These are phyloP conservation scores for Chloebia gouldiae DNA, from an alignment of 2,113 vertebrate species.

Conservation along the genomic window DNA sequence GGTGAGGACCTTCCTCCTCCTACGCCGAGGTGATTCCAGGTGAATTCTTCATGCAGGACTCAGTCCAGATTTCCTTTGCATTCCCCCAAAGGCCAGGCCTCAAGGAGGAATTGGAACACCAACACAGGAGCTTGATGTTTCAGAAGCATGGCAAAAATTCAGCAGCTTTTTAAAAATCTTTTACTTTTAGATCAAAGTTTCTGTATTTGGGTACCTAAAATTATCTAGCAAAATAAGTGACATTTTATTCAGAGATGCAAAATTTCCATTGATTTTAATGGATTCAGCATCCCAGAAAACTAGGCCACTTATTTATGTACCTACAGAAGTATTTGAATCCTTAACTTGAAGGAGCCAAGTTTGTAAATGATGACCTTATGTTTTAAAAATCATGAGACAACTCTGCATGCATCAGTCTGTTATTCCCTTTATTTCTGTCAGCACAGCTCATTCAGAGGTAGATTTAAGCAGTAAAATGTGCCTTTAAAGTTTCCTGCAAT, in stretches of 20 bases:
- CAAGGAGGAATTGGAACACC: neutral
- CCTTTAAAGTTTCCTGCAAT: conserved; percentile 10
- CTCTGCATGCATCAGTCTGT: neutral
- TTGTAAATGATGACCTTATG: conserved; percentile 47
- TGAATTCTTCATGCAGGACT: neutral
- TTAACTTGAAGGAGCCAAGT: conserved; percentile 22
- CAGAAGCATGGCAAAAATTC: neutral
- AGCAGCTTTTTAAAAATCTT: neutral
- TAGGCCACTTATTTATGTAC: conserved; percentile 57
- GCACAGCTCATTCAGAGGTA: neutral
- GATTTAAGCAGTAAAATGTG: conserved; percentile 1
- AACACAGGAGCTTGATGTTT: neutral
- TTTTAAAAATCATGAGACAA: conserved; percentile 39
- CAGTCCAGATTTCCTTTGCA: neutral
- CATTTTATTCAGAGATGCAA: conserved; percentile 39
- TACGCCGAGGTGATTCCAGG: neutral
- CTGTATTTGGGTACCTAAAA: conserved; percentile 34
- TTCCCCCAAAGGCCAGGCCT: neutral
- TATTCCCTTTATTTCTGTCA: conserved; percentile 1
- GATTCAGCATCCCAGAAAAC: conserved; percentile 55
- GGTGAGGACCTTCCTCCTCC: neutral
- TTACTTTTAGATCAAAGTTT: conserved; percentile 51
- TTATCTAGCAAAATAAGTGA: conserved; percentile 34
- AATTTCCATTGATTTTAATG: conserved; percentile 60
- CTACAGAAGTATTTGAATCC: conserved; percentile 15